Percentiles rank a stretch among this genome's conserved stretches.
Conservation (phyloP, 2,797 vertebrate genomes). For the Helicolenus hilgendorfi region DNA sequence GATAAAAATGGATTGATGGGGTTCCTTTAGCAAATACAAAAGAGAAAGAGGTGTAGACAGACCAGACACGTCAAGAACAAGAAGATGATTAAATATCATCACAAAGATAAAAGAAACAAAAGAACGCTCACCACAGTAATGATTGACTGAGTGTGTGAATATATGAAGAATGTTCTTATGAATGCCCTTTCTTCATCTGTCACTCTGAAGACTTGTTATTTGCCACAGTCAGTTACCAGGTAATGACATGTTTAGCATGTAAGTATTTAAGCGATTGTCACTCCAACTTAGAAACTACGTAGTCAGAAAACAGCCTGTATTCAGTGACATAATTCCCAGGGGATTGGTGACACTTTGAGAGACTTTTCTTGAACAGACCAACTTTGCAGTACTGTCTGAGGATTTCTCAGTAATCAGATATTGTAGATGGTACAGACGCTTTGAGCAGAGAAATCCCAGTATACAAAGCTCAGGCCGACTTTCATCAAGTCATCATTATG, state of each 20-base stretch:
- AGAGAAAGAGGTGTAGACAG: background rate
- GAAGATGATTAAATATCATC: conserved; percentile 19
- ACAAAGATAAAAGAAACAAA: background rate
- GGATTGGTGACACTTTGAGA: background rate
- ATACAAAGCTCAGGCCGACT: background rate
- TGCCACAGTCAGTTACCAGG: background rate
- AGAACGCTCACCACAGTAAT: background rate
- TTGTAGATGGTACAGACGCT: background rate
- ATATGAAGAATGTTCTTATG: background rate
- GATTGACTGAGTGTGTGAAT: background rate
- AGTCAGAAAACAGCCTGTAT: background rate
- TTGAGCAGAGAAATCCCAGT: background rate
- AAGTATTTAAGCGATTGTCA: background rate
- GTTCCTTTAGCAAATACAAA: conserved; percentile 16
- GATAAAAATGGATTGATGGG: conserved; percentile 4
- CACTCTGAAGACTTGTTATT: background rate
- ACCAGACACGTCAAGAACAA: conserved; percentile 6
- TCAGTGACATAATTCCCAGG: background rate
- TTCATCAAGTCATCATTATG: conserved; percentile 2
- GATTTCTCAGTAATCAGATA: background rate
- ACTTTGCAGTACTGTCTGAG: background rate
- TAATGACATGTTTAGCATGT: conserved; percentile 3
- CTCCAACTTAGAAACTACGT: background rate
- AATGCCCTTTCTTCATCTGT: background rate
- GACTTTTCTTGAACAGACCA: background rate